Evolutionary conservation across 2,888 invertebrate species (phyloP).

Genomic region (Baronia brevicornis): DNA sequence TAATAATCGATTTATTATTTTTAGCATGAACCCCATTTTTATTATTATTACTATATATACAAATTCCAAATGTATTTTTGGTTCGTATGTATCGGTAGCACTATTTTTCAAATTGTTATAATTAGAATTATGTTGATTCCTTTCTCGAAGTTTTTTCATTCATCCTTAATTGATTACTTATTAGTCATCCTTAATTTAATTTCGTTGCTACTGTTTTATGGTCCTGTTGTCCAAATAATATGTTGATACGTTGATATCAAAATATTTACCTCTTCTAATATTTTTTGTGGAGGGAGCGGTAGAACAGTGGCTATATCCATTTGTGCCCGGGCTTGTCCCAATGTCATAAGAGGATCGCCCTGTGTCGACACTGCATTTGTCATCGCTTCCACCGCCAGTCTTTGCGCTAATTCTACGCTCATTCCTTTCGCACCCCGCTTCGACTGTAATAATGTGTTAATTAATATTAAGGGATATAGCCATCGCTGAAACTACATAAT

Average conservation of each 20-base stretch:
- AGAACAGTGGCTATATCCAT: conserved; percentile 55
- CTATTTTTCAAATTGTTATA: no score
- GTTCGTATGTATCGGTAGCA: no score
- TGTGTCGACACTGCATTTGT: conserved; percentile 39
- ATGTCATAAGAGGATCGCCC: conserved; percentile 54
- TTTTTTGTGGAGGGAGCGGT: conserved; percentile 46
- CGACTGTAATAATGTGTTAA: conserved; percentile 32
- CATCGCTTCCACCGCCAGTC: conserved; percentile 50
- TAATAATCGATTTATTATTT: no score
- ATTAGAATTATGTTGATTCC: no score
- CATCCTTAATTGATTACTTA: no score
- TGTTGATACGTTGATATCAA: conserved; percentile 5
- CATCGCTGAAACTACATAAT: not conserved
- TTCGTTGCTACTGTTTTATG: no score
- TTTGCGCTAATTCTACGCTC: conserved; percentile 45
- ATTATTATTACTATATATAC: no score
- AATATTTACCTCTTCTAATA: conserved; percentile 48
- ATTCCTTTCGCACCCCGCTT: conserved; percentile 66
- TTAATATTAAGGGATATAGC: not conserved
- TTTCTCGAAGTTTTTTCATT: no score
- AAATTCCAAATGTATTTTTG: no score
- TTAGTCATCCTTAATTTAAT: no score
- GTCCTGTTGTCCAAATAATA: no score
- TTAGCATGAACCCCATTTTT: no score
- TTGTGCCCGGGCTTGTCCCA: conserved; percentile 52